These are phyloP conservation scores for Nannoperca obscura DNA, from an alignment of 2,797 vertebrate species.

Conservation along the genomic window DNA sequence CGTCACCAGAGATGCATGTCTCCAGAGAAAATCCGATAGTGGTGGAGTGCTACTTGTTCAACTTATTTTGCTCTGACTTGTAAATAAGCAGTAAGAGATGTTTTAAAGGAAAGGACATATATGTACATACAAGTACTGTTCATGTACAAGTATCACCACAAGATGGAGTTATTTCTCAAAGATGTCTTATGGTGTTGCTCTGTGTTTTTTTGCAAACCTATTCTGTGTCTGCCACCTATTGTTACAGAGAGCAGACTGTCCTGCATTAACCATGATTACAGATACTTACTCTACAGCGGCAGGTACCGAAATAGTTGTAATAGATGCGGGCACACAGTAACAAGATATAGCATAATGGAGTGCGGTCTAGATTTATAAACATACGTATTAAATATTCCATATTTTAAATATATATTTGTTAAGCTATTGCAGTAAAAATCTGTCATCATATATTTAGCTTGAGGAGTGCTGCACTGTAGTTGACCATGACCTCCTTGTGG, in stretches of 20 bases:
- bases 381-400: not conserved
- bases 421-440: not conserved
- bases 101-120: not conserved
- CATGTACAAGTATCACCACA: conserved; percentile 58
- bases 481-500: conserved; percentile 41
- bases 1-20: not conserved
- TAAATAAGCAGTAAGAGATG: conserved; percentile 1
- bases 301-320: not conserved
- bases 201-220: conserved; percentile 10
- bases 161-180: conserved; percentile 69
- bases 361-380: not conserved
- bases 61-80: not conserved
- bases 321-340: not conserved
- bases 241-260: conserved; percentile 24
- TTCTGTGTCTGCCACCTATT: conserved; percentile 56
- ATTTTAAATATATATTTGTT: not conserved
- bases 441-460: not conserved
- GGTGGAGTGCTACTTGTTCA: not conserved
- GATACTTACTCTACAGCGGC: not conserved
- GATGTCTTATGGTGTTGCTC: conserved; percentile 11
- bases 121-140: not conserved
- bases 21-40: not conserved
- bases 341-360: not conserved
- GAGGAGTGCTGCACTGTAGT: conserved; percentile 24
- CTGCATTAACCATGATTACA: not conserved